Percentiles rank a stretch among this genome's conserved stretches.
phyloP scores from a whole-genome alignment of 2,113 vertebrate genomes.

The Gopherus flavomarginatus region DNA sequence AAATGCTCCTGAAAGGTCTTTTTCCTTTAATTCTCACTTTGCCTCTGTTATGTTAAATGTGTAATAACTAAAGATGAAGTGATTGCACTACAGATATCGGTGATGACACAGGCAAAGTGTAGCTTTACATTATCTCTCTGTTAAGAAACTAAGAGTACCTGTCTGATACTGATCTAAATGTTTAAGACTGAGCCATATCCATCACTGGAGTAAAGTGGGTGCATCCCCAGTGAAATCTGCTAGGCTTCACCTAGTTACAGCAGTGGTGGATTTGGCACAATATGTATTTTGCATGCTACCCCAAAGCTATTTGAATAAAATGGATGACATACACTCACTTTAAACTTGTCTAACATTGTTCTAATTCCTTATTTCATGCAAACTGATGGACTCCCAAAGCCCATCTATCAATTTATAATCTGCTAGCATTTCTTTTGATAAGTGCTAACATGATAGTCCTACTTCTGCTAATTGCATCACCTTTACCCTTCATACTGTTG shows the following conservation, averaged over 20 bases:
- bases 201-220: not conserved
- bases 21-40: not conserved
- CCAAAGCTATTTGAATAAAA: not conserved
- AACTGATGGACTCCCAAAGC: slow-evolving; percentile 11
- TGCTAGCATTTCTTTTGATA: not conserved
- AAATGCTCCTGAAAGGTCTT: not conserved
- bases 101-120: not conserved
- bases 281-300: not conserved
- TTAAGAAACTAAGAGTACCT: not conserved
- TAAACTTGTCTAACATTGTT: not conserved
- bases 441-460: not conserved
- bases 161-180: not conserved
- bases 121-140: not conserved
- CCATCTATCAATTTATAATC: not conserved
- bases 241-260: not conserved
- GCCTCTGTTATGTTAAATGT: not conserved
- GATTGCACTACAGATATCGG: not conserved
- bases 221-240: not conserved
- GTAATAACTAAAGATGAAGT: not conserved
- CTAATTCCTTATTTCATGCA: not conserved
- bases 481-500: not conserved
- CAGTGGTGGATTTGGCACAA: not conserved
- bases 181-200: not conserved
- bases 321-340: not conserved
- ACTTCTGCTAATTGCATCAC: not conserved